Percentiles rank a stretch among this genome's conserved stretches.
Conservation (phyloP, 2,113 vertebrate species). For the Carassius auratus region DNA sequence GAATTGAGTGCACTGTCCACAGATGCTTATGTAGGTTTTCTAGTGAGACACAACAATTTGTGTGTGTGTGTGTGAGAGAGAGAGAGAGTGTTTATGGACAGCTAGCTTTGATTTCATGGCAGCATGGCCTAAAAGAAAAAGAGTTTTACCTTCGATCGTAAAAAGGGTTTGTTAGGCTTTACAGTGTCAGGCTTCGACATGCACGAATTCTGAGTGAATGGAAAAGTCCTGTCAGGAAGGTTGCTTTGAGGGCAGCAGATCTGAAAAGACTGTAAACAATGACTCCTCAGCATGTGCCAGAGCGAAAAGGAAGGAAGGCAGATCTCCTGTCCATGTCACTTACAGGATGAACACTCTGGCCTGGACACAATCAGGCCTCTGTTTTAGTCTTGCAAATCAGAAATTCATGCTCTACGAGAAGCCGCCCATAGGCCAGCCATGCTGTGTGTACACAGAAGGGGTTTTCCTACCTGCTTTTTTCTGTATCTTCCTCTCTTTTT, state of each 20-base stretch:
- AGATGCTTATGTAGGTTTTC: conserved; percentile 18
- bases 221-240: conserved; percentile 72
- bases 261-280: conserved; percentile 75
- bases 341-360: conserved; percentile 59
- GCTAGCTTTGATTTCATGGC: conserved; percentile 34
- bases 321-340: conserved; percentile 53
- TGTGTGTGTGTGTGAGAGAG: background rate
- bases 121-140: conserved; percentile 15
- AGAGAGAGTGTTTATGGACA: background rate
- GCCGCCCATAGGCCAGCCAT: background rate
- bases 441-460: background rate
- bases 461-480: background rate
- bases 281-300: conserved; percentile 69
- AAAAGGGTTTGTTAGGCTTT: background rate
- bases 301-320: conserved; percentile 68
- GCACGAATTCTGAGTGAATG: conserved; percentile 67
- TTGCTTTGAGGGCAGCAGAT: conserved; percentile 64
- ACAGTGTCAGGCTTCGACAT: conserved; percentile 61
- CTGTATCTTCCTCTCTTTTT: background rate
- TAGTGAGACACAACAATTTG: background rate
- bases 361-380: conserved; percentile 54
- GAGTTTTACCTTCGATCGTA: conserved; percentile 47
- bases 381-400: conserved; percentile 44
- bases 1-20: background rate
- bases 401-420: background rate